Evolutionary conservation across 1,140 invertebrate genomes (phyloP).

Genomic region (Pararge aegeria): DNA sequence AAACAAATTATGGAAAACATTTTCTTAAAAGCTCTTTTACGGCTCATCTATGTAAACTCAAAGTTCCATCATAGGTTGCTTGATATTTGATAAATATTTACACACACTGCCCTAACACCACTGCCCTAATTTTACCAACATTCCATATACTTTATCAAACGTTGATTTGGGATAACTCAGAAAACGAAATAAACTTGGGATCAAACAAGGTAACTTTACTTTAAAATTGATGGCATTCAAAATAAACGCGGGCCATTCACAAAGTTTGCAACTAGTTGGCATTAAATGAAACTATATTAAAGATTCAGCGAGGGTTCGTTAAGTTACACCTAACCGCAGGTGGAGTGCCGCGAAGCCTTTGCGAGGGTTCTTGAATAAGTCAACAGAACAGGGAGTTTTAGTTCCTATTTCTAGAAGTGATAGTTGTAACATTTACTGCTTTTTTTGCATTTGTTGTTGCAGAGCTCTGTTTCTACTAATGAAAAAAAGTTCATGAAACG

Average conservation of each 20-base stretch:
- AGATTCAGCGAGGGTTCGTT: slow-evolving; percentile 73
- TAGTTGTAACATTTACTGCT: not conserved
- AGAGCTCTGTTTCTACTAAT: too few species aligned
- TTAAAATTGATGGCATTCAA: slow-evolving; percentile 38
- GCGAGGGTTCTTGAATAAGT: slow-evolving; percentile 63
- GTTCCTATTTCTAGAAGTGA: not conserved
- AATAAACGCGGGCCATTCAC: slow-evolving; percentile 50
- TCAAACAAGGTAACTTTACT: slow-evolving; percentile 27
- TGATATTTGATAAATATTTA: too few species aligned
- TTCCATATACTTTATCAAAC: too few species aligned
- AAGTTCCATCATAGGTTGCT: too few species aligned
- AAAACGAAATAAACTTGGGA: slow-evolving; percentile 9
- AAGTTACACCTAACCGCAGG: slow-evolving; percentile 74
- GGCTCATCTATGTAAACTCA: too few species aligned
- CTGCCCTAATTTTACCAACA: too few species aligned
- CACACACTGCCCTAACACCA: too few species aligned
- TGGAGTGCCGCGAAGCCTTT: slow-evolving; percentile 52
- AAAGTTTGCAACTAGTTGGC: slow-evolving; percentile 60
- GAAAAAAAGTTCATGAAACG: too few species aligned
- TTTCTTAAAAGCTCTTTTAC: too few species aligned
- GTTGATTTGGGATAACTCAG: too few species aligned
- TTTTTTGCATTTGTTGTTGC: too few species aligned
- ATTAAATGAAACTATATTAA: slow-evolving; percentile 77
- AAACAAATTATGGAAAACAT: too few species aligned
- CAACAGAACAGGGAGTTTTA: slow-evolving; percentile 32